Conservation (phyloP, 2,113 vertebrate species). For the Pleuronectes platessa region DNA sequence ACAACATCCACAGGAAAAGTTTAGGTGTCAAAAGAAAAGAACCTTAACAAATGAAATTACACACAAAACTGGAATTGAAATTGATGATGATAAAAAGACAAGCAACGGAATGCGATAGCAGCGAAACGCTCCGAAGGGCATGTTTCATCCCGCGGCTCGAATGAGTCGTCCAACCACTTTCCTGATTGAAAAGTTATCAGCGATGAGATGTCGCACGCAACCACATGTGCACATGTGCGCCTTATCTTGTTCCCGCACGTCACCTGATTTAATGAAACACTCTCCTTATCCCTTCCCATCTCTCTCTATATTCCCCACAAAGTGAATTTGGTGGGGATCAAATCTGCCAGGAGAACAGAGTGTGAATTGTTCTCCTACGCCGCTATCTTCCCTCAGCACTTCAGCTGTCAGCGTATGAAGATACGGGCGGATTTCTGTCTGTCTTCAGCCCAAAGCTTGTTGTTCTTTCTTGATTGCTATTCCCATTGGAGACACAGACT, state of each 20-base stretch:
- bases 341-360: slow-evolving; percentile 62
- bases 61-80: slow-evolving; percentile 48
- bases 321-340: slow-evolving; percentile 71
- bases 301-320: slow-evolving; percentile 48
- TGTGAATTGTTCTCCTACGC: slow-evolving; percentile 63
- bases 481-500: slow-evolving; percentile 36
- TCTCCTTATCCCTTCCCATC: slow-evolving; percentile 65
- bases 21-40: slow-evolving; percentile 17
- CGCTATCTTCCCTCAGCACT: slow-evolving; percentile 61
- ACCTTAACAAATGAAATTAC: slow-evolving; percentile 17
- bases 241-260: slow-evolving; percentile 73
- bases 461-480: slow-evolving; percentile 44
- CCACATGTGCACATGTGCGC: slow-evolving; percentile 46
- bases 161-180: slow-evolving; percentile 57
- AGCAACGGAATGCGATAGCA: slow-evolving; percentile 41
- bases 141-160: slow-evolving; percentile 30
- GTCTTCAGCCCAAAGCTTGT: slow-evolving; percentile 32
- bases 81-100: slow-evolving; percentile 39
- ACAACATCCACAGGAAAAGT: slow-evolving; percentile 11
- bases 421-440: slow-evolving; percentile 41
- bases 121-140: slow-evolving; percentile 9
- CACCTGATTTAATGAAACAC: slow-evolving; percentile 78
- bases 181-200: slow-evolving; percentile 74
- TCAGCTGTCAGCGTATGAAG: slow-evolving; percentile 55
- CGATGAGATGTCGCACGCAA: slow-evolving; percentile 60